Conservation (phyloP, 2,113 vertebrate genomes). For the Vicugna pacos region DNA sequence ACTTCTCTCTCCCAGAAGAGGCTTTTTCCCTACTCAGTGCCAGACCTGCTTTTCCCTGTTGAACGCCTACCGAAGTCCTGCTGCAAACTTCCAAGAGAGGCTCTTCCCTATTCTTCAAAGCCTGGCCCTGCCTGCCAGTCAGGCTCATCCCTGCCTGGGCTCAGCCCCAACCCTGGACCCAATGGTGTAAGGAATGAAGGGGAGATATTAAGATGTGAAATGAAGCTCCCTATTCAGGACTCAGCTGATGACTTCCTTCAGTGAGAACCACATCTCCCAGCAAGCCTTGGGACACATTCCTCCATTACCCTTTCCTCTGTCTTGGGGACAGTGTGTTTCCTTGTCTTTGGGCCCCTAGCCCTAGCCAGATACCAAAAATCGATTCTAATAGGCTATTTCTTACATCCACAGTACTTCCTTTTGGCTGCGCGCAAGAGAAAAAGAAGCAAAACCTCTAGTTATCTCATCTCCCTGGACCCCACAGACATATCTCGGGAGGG, state of each 20-base stretch:
- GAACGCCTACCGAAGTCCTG: not conserved
- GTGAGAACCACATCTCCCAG: not conserved
- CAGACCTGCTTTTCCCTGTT: not conserved
- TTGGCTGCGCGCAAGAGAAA: constrained; percentile 94
- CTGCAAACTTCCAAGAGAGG: not conserved
- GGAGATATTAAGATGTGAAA: not conserved
- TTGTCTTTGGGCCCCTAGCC: not conserved
- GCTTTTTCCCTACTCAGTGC: not conserved
- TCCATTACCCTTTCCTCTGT: not conserved
- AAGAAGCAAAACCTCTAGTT: constrained; percentile 94
- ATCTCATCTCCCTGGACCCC: constrained; percentile 93
- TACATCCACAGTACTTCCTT: constrained; percentile 88
- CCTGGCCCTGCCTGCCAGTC: not conserved
- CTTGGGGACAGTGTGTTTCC: not conserved
- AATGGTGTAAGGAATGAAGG: not conserved
- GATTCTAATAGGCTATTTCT: constrained; percentile 5
- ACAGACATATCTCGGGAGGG: constrained; percentile 91
- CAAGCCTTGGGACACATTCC: not conserved
- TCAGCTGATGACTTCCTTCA: not conserved
- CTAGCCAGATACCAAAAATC: not conserved
- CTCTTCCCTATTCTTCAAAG: not conserved
- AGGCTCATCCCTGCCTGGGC: not conserved
- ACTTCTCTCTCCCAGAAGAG: not conserved
- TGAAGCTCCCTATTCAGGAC: not conserved
- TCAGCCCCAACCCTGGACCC: not conserved